Conservation (phyloP, 2,113 vertebrate genomes). For the Grantiella picta region DNA sequence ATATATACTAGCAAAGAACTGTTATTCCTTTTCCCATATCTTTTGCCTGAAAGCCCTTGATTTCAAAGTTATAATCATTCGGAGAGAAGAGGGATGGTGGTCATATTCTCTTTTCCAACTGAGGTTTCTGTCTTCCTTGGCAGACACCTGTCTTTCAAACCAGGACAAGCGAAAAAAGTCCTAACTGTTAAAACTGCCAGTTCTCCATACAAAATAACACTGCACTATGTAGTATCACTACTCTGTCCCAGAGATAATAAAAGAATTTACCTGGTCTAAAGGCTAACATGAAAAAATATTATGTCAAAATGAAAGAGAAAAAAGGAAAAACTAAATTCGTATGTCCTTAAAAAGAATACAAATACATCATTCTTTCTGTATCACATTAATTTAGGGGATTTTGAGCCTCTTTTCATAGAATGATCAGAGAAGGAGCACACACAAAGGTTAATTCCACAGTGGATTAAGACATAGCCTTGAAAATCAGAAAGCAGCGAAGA, state of each 20-base stretch:
- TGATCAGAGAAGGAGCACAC: not conserved
- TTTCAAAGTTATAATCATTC: no score
- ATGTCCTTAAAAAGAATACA: not conserved
- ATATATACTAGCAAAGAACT: no score
- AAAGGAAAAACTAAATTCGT: not conserved
- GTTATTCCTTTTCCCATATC: no score
- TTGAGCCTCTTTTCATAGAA: not conserved
- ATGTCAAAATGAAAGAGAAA: not conserved
- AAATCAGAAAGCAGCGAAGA: not conserved
- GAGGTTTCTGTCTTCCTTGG: no score
- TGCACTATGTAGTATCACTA: not conserved
- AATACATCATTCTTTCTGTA: not conserved
- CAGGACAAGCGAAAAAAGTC: not conserved
- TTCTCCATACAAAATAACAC: not conserved
- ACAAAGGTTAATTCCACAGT: not conserved
- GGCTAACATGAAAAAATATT: not conserved
- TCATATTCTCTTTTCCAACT: no score
- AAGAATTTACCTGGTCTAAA: not conserved
- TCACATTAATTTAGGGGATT: not conserved
- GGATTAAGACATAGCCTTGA: not conserved
- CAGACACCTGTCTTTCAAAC: no score
- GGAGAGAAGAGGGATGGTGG: no score
- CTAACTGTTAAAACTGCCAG: not conserved
- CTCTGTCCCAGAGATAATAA: not conserved
- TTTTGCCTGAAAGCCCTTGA: no score